These are phyloP conservation scores for Drosophila longiperda DNA, from an alignment of 2,888 invertebrate genomes.

Conservation along the genomic window DNA sequence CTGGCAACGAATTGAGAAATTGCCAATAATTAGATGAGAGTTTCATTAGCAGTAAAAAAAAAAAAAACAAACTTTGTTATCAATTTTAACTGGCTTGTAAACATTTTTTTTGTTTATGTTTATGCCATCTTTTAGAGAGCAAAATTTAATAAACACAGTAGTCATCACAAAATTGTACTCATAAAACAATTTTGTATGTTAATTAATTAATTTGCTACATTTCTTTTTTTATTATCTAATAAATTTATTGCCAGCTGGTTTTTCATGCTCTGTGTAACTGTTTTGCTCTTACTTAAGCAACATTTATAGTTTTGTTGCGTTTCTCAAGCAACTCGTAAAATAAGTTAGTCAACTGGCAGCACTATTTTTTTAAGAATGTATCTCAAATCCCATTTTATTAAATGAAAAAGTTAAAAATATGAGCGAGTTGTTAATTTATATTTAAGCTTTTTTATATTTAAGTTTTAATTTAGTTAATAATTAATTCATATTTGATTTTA, in stretches of 20 bases:
- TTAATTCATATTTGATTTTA: neutral
- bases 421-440: neutral
- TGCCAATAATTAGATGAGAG: constrained; percentile 19
- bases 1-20: constrained; percentile 33
- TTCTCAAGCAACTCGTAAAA: neutral
- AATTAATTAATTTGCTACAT: neutral
- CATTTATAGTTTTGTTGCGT: neutral
- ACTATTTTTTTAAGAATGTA: neutral
- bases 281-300: neutral
- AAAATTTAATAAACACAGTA: neutral
- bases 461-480: neutral
- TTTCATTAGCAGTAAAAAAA: neutral
- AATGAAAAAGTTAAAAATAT: neutral
- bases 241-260: neutral
- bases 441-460: neutral
- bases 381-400: neutral
- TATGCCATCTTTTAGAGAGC: neutral
- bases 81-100: neutral
- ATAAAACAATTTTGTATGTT: neutral
- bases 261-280: neutral
- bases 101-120: neutral
- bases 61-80: neutral
- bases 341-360: neutral
- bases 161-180: neutral
- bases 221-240: neutral